Base-by-base conservation (phyloP, 2,888 invertebrate genomes). In the Drosophila pseudotakahashii region DNA sequence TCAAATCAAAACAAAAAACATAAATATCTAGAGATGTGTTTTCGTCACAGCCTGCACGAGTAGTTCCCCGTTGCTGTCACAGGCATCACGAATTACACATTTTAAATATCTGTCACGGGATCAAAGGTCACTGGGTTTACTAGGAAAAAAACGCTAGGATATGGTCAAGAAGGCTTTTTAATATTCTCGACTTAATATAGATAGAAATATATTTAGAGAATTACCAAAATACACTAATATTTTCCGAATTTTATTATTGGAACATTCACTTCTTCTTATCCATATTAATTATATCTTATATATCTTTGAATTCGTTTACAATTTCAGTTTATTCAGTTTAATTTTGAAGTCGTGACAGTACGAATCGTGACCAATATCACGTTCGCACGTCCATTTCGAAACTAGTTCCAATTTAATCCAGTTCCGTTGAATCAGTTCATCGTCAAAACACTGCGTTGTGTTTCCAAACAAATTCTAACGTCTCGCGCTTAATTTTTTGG, bases 1-100 rank as follows among this genome's bases (percentile, higher is more conserved):
- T 7, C 16, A 16, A 48, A 48, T 16, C 48, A 48, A 48, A 48
- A 48, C 48, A 48, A 48, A 48, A 44, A 48, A 48, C 32, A 47
- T 47, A 34, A 16, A 48, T 34, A 16, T 3, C 11, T 48, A 48
- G 16, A 16, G 48, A 48, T 48, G 32, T 7, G 2, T 7, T 4
- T 47, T 9, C n/a, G 45, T 4, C 7, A 4, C n/a, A n/a, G n/a
- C 7, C 2, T 7, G 45, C 45, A 45, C 45, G 45, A 45, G 3
- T 26, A n/a, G 26, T 45, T 45, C 5, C 9, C 30, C 30, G 45
- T 47, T 14, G 26, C 30, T 14, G 11, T 34, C 11, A 34, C 34
- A 7, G 9, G 6, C 16, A 13, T 7, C 13, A 23, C 23, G 5
- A 23, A 4, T 1, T 13, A 34, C 34, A 26, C 9, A n/a, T 45